These are phyloP conservation scores for Tachysurus vachellii DNA, from an alignment of 2,113 vertebrate genomes.

Conservation along the genomic window DNA sequence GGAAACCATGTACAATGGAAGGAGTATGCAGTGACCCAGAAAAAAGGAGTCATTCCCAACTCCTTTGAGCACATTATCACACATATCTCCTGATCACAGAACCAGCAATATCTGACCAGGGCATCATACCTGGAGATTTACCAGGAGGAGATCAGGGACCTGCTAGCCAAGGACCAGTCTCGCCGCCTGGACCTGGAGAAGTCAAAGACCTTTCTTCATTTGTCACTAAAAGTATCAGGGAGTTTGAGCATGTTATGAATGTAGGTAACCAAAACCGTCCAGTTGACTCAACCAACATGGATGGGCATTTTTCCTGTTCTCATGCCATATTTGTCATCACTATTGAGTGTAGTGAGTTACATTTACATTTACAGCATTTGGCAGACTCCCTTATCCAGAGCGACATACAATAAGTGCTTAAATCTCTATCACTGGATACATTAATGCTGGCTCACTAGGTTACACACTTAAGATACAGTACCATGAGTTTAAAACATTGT, in stretches of 20 bases:
- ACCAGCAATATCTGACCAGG: conserved; percentile 94
- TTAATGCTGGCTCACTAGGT: no score
- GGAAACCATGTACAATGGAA: conserved; percentile 97
- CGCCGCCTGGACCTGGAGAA: conserved; percentile 85
- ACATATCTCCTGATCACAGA: conserved; percentile 97
- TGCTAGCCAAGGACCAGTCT: conserved; percentile 90
- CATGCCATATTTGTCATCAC: conserved; percentile 98
- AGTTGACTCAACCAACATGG: conserved; percentile 95
- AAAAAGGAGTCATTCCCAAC: conserved; percentile 93
- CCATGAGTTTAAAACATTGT: no score
- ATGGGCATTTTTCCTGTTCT: conserved; percentile 95
- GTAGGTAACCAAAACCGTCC: conserved; percentile 97
- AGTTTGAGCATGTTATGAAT: conserved; percentile 98
- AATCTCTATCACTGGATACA: no score
- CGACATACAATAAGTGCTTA: no score
- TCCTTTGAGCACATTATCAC: conserved; percentile 98
- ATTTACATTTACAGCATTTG: no score
- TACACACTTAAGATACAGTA: no score
- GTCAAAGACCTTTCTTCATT: conserved; percentile 95
- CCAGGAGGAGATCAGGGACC: conserved; percentile 94
- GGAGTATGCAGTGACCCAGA: conserved; percentile 88
- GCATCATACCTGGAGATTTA: conserved; percentile 97
- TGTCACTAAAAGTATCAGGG: conserved; percentile 91
- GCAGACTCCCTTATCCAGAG: no score
- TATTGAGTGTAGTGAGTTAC: conserved; percentile 82